Percentiles rank a stretch among this genome's conserved stretches.
Conservation (phyloP, 2,888 invertebrate genomes). For the Orthosia cruda region DNA sequence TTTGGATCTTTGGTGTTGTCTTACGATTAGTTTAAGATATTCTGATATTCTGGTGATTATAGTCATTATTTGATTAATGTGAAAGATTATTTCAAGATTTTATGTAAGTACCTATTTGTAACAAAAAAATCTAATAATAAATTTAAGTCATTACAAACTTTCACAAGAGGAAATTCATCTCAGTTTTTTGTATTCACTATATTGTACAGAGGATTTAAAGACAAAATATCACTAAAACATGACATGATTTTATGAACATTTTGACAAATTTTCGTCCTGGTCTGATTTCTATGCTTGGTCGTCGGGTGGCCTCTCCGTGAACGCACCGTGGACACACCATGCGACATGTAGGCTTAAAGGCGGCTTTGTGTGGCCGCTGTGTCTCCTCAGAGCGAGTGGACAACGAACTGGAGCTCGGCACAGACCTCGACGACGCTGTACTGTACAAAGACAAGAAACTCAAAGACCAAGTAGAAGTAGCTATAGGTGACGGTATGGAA, state of each 20-base stretch:
- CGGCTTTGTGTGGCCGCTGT: constrained; percentile 93
- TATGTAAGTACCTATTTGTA: constrained; percentile 13
- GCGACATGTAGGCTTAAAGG: constrained; percentile 90
- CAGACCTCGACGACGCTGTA: constrained; percentile 95
- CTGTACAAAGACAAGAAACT: constrained; percentile 97
- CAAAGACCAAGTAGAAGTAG: constrained; percentile 97
- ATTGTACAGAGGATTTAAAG: constrained; percentile 56
- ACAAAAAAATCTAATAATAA: constrained; percentile 1
- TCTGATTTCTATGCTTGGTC: constrained; percentile 92
- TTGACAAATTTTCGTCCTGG: constrained; percentile 74
- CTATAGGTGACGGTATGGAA: constrained; percentile 98
- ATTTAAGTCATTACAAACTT: constrained; percentile 2
- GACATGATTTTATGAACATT: constrained; percentile 24
- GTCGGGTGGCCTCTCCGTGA: constrained; percentile 76
- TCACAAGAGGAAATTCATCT: neutral
- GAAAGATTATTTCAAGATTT: neutral
- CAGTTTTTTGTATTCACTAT: constrained; percentile 23
- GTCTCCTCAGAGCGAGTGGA: constrained; percentile 93
- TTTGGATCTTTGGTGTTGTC: constrained; percentile 45
- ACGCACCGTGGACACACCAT: constrained; percentile 80
- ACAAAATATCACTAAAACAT: constrained; percentile 15
- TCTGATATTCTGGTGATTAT: neutral
- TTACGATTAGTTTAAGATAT: constrained; percentile 16
- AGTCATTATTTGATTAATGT: constrained; percentile 1
- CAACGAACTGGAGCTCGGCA: constrained; percentile 93